Percentiles rank a stretch among this genome's conserved stretches.
Evolutionary conservation across 2,888 invertebrate genomes (phyloP).

Genomic region (Cephus runcator): DNA sequence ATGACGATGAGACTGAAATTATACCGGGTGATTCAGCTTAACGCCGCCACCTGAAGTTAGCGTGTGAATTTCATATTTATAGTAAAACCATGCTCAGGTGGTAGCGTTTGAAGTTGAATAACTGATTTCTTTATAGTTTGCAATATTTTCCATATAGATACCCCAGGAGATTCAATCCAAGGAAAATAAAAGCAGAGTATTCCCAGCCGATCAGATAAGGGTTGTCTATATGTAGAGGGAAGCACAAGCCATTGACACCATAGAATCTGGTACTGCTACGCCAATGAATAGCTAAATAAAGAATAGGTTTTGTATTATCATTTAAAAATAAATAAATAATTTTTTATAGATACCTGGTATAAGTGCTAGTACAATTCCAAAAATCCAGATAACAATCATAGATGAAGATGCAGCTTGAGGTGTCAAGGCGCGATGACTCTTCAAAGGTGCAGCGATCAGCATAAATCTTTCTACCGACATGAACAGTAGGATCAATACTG

Average conservation of each 20-base stretch:
- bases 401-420: slow-evolving; percentile 68
- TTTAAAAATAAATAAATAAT: not conserved
- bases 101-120: not conserved
- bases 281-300: slow-evolving; percentile 68
- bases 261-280: slow-evolving; percentile 72
- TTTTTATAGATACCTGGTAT: slow-evolving; percentile 67
- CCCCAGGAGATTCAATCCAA: slow-evolving; percentile 74
- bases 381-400: slow-evolving; percentile 71
- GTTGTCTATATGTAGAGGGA: slow-evolving; percentile 77
- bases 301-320: not conserved
- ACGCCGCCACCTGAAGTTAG: slow-evolving; percentile 1
- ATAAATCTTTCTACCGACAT: slow-evolving; percentile 78
- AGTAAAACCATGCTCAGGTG: too few relatives aligned
- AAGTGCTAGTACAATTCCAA: slow-evolving; percentile 72
- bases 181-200: slow-evolving; percentile 77
- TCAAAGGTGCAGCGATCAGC: slow-evolving; percentile 72
- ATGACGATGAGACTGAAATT: slow-evolving; percentile 69
- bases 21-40: too few relatives aligned
- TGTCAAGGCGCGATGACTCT: slow-evolving; percentile 69
- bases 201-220: slow-evolving; percentile 77
- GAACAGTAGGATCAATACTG: slow-evolving; percentile 75
- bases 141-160: slow-evolving; percentile 40
- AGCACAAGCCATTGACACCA: slow-evolving; percentile 76
- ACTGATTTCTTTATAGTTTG: not conserved
- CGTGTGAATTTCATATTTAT: not conserved